Conservation (phyloP, 2,113 vertebrate genomes). For the Anolis carolinensis region DNA sequence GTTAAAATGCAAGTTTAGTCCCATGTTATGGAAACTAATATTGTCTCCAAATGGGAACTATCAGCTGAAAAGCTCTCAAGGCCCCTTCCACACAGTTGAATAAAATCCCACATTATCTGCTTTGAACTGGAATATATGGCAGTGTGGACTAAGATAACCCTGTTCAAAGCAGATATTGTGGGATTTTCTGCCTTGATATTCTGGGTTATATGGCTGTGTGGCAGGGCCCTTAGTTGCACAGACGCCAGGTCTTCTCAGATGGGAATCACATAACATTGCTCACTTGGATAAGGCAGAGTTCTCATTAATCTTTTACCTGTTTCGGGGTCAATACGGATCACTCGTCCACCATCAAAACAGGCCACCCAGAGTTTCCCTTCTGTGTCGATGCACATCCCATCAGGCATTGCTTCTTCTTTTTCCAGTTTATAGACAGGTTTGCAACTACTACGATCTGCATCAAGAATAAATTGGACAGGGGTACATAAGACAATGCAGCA, state of each 20-base stretch:
- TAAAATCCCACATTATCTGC: no score
- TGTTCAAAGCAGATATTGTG: no score
- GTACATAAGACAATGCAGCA: not conserved
- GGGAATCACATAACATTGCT: not conserved
- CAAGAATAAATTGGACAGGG: fast-evolving
- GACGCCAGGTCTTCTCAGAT: not conserved
- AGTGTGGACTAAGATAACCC: no score
- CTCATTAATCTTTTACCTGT: slow-evolving; percentile 73
- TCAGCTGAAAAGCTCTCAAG: not conserved
- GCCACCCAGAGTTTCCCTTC: slow-evolving; percentile 87
- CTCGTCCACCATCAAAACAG: slow-evolving; percentile 83
- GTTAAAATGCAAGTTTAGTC: not conserved
- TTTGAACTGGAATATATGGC: no score
- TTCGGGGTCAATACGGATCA: slow-evolving; percentile 83
- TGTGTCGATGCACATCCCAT: slow-evolving; percentile 85
- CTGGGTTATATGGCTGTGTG: no score
- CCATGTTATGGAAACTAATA: not conserved
- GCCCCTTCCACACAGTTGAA: no score
- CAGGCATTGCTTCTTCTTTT: slow-evolving; percentile 83
- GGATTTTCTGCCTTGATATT: no score
- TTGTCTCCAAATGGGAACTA: not conserved
- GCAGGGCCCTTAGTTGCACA: not conserved
- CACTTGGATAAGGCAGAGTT: not conserved
- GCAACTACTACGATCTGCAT: slow-evolving; percentile 67
- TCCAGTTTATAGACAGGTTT: slow-evolving; percentile 66